Conservation (phyloP, 2,113 vertebrate genomes). For the Gorsachius goisagi region DNA sequence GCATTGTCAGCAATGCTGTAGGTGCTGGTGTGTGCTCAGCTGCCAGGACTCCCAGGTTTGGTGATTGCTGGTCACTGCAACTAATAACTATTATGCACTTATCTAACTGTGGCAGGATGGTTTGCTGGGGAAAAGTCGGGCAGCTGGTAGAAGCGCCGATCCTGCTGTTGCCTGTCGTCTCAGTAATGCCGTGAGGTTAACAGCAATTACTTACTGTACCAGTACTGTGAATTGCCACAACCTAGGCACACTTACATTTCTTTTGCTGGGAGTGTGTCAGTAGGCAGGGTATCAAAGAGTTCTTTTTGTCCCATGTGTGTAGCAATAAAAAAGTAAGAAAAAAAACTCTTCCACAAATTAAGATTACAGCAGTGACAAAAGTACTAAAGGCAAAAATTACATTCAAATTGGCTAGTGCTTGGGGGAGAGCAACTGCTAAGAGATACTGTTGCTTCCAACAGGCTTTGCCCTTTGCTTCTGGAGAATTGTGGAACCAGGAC, state of each 20-base stretch:
- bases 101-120: not conserved
- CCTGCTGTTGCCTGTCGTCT: not conserved
- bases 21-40: not conserved
- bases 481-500: not conserved
- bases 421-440: not conserved
- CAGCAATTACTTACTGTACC: not conserved
- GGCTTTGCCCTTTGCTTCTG: not conserved
- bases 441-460: not conserved
- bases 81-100: not conserved
- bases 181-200: not conserved
- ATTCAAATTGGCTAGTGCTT: not conserved
- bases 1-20: not conserved
- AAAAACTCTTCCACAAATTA: not conserved
- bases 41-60: not conserved
- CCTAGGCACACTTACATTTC: not conserved
- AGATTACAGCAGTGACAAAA: not conserved
- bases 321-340: not conserved
- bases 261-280: not conserved
- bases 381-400: not conserved
- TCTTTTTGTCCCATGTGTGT: not conserved
- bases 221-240: not conserved
- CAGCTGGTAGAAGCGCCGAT: not conserved
- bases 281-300: not conserved
- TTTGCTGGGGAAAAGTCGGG: not conserved
- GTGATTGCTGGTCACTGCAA: not conserved